Evolutionary conservation across 2,888 invertebrate genomes (phyloP).

Genomic region (Pristionchus mayeri): DNA sequence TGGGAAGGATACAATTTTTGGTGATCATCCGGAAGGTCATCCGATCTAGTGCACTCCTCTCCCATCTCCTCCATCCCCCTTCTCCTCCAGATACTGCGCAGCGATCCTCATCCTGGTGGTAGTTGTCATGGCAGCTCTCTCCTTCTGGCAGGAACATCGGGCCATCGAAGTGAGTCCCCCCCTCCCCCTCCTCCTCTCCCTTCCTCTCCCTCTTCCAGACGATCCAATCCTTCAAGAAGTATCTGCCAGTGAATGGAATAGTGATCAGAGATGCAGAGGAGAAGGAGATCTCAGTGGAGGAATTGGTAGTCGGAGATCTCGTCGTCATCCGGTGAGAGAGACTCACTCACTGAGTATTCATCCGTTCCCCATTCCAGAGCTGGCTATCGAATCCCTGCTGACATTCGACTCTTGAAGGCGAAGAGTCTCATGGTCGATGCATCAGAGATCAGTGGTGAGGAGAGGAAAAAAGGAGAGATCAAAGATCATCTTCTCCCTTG

Average conservation of each 20-base stretch:
- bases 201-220: slow-evolving; percentile 57
- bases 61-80: background rate
- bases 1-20: too few relatives aligned
- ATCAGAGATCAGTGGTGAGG: slow-evolving; percentile 64
- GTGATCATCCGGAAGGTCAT: too few relatives aligned
- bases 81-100: slow-evolving; percentile 59
- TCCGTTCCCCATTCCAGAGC: slow-evolving; percentile 53
- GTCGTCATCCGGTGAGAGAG: slow-evolving; percentile 65
- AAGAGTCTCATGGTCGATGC: slow-evolving; percentile 75
- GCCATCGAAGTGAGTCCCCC: slow-evolving; percentile 64
- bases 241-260: slow-evolving; percentile 67
- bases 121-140: slow-evolving; percentile 69
- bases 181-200: too few relatives aligned
- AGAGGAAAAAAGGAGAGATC: background rate
- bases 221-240: slow-evolving; percentile 67
- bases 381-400: slow-evolving; percentile 75
- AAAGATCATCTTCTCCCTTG: background rate
- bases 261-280: slow-evolving; percentile 92
- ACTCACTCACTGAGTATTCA: background rate
- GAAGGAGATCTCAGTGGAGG: slow-evolving; percentile 78
- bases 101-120: slow-evolving; percentile 63
- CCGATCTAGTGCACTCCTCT: too few relatives aligned
- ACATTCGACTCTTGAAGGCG: slow-evolving; percentile 73
- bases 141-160: slow-evolving; percentile 73
- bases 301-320: slow-evolving; percentile 76